Evolutionary conservation across 1,140 invertebrate genomes (phyloP).

Genomic region (Asbolus verrucosus): DNA sequence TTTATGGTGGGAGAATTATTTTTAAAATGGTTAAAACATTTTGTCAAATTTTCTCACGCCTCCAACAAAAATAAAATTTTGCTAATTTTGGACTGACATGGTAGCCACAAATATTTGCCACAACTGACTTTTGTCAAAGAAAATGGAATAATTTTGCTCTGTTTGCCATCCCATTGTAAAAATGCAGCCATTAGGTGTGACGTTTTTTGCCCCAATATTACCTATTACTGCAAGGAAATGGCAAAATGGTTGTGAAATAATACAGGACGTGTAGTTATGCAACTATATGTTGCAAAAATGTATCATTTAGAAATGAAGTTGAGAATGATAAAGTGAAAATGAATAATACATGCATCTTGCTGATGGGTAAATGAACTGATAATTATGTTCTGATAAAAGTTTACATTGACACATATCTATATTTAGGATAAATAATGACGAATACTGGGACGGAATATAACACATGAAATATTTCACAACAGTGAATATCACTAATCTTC

Average conservation of each 20-base stretch:
- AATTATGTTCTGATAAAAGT: too few relatives aligned
- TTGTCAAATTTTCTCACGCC: constrained; percentile 59
- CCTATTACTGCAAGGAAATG: constrained; percentile 37
- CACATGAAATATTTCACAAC: too few relatives aligned
- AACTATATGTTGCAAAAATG: neutral
- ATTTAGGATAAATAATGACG: too few relatives aligned
- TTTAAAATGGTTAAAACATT: constrained; percentile 61
- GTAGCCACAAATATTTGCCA: constrained; percentile 43
- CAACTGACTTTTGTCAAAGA: constrained; percentile 33
- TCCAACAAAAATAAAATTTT: constrained; percentile 57
- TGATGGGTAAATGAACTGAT: too few relatives aligned
- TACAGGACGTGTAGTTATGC: neutral
- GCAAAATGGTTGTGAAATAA: neutral
- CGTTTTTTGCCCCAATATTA: constrained; percentile 57
- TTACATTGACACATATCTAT: too few relatives aligned
- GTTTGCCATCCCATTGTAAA: constrained; percentile 65
- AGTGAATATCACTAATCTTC: too few relatives aligned
- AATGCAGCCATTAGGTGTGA: constrained; percentile 63
- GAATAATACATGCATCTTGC: too few relatives aligned
- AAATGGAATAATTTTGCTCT: constrained; percentile 63
- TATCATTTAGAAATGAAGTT: too few relatives aligned
- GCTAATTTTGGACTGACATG: constrained; percentile 59
- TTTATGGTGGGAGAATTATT: constrained; percentile 47
- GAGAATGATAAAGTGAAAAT: too few relatives aligned
- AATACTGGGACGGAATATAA: too few relatives aligned